phyloP scores from a whole-genome alignment of 2,113 vertebrate species.

The Phyllopteryx taeniolatus region DNA sequence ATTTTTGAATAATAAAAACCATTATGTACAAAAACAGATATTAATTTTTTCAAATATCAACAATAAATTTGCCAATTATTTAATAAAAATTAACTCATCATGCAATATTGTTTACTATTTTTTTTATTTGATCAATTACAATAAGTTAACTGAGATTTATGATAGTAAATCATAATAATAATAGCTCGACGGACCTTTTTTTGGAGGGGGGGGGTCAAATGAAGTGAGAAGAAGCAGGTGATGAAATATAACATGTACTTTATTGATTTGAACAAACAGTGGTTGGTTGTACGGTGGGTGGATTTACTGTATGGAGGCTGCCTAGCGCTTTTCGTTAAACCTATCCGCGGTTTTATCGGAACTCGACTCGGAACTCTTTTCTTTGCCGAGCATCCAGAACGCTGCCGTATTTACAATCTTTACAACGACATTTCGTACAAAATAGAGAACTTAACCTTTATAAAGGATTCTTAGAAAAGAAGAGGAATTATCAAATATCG shows the following conservation, averaged over 20 bases:
- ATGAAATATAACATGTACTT: conserved; percentile 74
- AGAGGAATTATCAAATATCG: conserved; percentile 69
- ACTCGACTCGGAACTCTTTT: conserved; percentile 8
- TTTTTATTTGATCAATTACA: too few relatives aligned
- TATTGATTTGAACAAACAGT: conserved; percentile 72
- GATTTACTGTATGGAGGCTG: conserved; percentile 65
- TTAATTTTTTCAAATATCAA: too few relatives aligned
- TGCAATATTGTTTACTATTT: too few relatives aligned
- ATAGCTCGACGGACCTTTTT: too few relatives aligned
- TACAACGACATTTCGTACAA: conserved; percentile 80
- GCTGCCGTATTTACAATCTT: conserved; percentile 78
- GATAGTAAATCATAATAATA: too few relatives aligned
- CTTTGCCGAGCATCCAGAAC: conserved; percentile 69
- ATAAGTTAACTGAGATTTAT: too few relatives aligned
- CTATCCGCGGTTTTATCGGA: conserved; percentile 47
- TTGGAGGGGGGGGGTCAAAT: neutral
- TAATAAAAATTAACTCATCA: too few relatives aligned
- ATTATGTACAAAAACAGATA: too few relatives aligned
- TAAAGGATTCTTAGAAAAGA: conserved; percentile 69
- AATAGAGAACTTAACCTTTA: conserved; percentile 73
- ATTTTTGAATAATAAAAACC: too few relatives aligned
- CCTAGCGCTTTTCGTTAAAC: conserved; percentile 60
- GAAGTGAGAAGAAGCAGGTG: conserved; percentile 12
- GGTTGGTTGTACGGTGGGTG: neutral
- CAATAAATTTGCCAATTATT: too few relatives aligned